A percentile compares a stretch with the other conserved stretches of the same genome.
These are phyloP conservation scores for Eidolon dupreanum DNA, from an alignment of 2,797 vertebrate genomes.

Conservation along the genomic window DNA sequence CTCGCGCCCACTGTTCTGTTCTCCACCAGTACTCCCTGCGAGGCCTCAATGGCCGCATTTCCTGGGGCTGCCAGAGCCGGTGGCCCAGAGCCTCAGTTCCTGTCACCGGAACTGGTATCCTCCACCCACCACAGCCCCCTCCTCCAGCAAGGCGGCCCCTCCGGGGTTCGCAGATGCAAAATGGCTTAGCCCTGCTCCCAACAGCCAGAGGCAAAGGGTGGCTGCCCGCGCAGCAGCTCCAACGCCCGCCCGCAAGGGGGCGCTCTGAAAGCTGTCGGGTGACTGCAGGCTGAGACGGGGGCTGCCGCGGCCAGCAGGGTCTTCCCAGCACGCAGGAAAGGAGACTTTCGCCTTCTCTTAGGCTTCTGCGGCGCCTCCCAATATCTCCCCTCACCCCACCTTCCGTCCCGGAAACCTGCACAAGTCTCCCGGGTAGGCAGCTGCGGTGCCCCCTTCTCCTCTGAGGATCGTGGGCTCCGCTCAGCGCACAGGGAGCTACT, in stretches of 20 bases:
- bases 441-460: accelerated
- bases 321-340: accelerated
- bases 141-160: background rate
- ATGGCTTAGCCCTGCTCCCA: background rate
- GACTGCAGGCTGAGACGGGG: accelerated
- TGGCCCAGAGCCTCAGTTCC: conserved; percentile 4
- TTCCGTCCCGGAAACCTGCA: background rate
- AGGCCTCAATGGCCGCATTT: background rate
- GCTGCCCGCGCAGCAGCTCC: accelerated
- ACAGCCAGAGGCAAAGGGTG: too few species aligned
- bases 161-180: background rate
- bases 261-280: background rate
- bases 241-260: conserved; percentile 41
- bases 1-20: accelerated
- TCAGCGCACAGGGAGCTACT: accelerated
- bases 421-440: background rate
- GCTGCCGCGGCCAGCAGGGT: accelerated
- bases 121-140: background rate
- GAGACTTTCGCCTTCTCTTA: too few species aligned
- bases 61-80: background rate
- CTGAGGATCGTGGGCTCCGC: background rate
- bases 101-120: background rate
- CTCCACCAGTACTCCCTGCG: background rate
- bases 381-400: too few species aligned
- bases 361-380: background rate